These are phyloP conservation scores for Omphaloscelis lunosa DNA, from an alignment of 2,888 invertebrate species.

Conservation along the genomic window DNA sequence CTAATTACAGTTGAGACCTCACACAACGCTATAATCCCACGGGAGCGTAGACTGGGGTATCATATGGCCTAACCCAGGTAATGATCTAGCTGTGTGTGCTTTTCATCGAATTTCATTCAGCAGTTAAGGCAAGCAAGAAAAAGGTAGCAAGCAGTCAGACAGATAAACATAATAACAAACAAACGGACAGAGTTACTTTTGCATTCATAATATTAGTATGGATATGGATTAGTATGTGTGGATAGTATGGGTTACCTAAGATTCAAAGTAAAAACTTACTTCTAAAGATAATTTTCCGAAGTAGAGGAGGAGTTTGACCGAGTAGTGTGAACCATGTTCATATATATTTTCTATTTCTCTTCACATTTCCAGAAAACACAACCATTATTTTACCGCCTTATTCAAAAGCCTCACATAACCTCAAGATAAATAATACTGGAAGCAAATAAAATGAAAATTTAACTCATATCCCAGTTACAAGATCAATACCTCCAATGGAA, in stretches of 20 bases:
- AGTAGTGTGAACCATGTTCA: conserved; percentile 15
- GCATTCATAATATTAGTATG: too few species aligned
- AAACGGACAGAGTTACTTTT: too few species aligned
- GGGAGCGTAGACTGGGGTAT: too few species aligned
- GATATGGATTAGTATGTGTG: too few species aligned
- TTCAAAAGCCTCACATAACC: too few species aligned
- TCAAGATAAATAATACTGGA: background rate
- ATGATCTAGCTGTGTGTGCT: too few species aligned
- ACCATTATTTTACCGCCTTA: too few species aligned
- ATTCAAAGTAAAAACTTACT: background rate
- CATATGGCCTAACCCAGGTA: too few species aligned
- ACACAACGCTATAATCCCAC: too few species aligned
- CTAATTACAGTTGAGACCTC: too few species aligned
- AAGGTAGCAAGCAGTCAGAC: background rate
- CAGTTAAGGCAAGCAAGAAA: background rate
- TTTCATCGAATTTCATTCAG: background rate
- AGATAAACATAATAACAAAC: background rate
- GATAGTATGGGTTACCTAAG: background rate
- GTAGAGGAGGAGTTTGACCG: conserved; percentile 11
- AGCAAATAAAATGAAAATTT: conserved; percentile 25
- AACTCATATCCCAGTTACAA: conserved; percentile 10
- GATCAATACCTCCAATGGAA: conserved; percentile 58
- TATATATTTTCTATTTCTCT: background rate
- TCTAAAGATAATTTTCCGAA: background rate
- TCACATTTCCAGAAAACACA: background rate